Evolutionary conservation across 2,113 vertebrate genomes (phyloP).

Genomic region (Actenoides hombroni): DNA sequence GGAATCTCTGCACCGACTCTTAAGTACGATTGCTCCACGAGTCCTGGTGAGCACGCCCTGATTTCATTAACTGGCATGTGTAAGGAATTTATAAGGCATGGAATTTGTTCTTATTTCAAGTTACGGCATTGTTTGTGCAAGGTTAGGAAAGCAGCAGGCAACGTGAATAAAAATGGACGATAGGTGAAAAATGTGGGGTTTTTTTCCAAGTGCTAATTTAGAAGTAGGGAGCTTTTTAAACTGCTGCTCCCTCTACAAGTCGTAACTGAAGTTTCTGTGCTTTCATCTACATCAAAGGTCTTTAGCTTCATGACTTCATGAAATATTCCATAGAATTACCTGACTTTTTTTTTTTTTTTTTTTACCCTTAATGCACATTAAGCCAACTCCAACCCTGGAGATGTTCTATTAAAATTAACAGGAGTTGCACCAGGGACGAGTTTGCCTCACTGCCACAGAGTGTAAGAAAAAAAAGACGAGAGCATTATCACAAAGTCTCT

Average conservation of each 20-base stretch:
- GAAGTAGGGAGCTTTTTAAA: slow-evolving; percentile 10
- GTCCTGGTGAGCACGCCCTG: neutral
- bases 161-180: neutral
- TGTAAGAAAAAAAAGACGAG: neutral
- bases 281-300: slow-evolving; percentile 52
- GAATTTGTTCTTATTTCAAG: neutral
- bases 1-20: neutral
- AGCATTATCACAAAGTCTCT: neutral
- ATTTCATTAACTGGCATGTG: neutral
- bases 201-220: neutral
- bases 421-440: neutral
- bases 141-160: neutral
- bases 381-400: neutral
- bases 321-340: slow-evolving; percentile 1
- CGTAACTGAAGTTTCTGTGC: slow-evolving; percentile 9
- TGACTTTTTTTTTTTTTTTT: neutral
- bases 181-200: neutral
- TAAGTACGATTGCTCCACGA: neutral
- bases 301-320: neutral
- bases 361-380: neutral
- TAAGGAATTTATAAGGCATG: neutral
- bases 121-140: neutral
- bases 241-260: neutral
- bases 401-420: slow-evolving; percentile 8
- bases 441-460: neutral